These are phyloP conservation scores for Falco naumanni DNA, from an alignment of 2,797 vertebrate genomes.

Conservation along the genomic window DNA sequence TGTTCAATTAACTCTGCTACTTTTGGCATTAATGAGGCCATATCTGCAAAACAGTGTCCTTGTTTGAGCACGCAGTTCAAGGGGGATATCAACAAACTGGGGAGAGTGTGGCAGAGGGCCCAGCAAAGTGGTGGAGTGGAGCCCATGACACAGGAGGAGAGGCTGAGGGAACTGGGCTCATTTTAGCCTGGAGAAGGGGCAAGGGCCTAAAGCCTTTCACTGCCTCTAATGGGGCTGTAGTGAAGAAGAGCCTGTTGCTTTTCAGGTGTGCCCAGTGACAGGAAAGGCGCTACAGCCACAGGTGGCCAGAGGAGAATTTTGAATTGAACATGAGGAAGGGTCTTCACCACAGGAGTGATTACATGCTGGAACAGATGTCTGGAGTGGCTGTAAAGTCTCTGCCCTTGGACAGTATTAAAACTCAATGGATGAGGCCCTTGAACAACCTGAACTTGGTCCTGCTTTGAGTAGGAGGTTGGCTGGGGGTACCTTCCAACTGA, in stretches of 20 bases:
- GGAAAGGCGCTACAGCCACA: neutral
- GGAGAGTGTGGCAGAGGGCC: neutral
- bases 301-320: neutral
- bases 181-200: neutral
- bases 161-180: neutral
- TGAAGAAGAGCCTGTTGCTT: neutral
- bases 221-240: neutral
- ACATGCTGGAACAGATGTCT: neutral
- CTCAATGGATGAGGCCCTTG: accelerated
- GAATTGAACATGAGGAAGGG: neutral
- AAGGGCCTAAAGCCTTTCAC: neutral
- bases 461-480: neutral
- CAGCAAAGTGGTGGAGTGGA: neutral
- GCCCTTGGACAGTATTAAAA: neutral
- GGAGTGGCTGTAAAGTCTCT: neutral
- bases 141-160: neutral
- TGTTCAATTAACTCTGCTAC: neutral
- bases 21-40: neutral
- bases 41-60: neutral
- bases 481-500: neutral
- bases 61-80: neutral
- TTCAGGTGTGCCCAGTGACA: neutral
- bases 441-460: neutral
- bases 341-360: neutral
- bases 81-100: neutral